phyloP scores from a whole-genome alignment of 1,140 invertebrate species.

The Physella acuta region DNA sequence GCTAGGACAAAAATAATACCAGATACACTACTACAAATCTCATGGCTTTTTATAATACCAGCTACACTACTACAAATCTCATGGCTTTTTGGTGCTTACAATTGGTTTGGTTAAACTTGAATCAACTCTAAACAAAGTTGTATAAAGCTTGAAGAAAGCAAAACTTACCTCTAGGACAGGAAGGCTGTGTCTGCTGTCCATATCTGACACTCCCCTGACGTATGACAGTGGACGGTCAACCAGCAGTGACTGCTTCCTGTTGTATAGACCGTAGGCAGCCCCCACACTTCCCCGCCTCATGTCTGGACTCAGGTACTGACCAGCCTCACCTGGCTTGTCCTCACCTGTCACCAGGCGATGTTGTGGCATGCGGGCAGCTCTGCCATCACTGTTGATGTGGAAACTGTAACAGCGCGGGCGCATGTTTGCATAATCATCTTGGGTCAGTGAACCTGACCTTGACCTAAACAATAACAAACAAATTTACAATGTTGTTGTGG shows the following conservation, averaged over 20 bases:
- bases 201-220: constrained; percentile 24
- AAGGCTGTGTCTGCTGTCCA: constrained; percentile 5
- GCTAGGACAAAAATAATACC: constrained; percentile 14
- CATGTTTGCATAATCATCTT: constrained; percentile 42
- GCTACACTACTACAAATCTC: not conserved
- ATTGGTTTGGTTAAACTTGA: too few species aligned
- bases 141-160: too few species aligned
- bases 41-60: not conserved
- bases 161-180: constrained; percentile 25
- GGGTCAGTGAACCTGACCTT: constrained; percentile 48
- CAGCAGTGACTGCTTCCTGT: constrained; percentile 42
- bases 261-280: constrained; percentile 45
- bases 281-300: constrained; percentile 51
- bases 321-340: constrained; percentile 15
- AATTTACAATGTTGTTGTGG: too few species aligned
- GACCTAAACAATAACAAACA: constrained; percentile 29
- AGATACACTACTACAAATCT: too few species aligned
- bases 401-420: constrained; percentile 52
- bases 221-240: constrained; percentile 48
- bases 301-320: constrained; percentile 39
- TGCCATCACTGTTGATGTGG: constrained; percentile 51
- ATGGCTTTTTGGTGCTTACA: too few species aligned
- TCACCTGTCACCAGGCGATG: constrained; percentile 34
- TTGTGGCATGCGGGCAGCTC: constrained; percentile 35
- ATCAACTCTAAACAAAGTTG: too few species aligned